Base-by-base conservation (phyloP, 2,888 invertebrate species). In the Lithophane semibrunnea region DNA sequence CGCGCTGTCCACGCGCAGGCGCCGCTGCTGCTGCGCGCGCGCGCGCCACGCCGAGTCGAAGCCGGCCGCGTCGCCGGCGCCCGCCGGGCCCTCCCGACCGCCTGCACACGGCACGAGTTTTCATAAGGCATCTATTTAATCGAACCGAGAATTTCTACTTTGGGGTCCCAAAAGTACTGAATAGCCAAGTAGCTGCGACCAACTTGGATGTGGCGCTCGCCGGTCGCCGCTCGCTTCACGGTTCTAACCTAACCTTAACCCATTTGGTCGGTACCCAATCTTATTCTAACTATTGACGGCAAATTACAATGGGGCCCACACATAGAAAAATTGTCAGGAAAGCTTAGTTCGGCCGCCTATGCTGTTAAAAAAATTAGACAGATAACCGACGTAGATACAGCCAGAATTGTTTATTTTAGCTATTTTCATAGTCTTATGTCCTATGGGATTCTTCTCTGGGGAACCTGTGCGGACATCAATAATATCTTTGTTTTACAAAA, bases 1-100 rank as follows among this genome's bases (percentile, higher is more conserved):
- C 84, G 95, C 88, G 87, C 92, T 92, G 86, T 96, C 95, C 29
- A 96, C 96, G 75, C 95, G 94, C 91, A 96, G 91, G 58, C 92
- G 92, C 3, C 94, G 86, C 79, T 85, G 83, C 72, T 77, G 82
- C 44, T 81, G 78, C 18, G 88, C 84, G 29, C 91, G 85, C 91
- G 89, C 89, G 68, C 89, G 91, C 94, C 94, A 95, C 90, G 89
- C 92, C 84, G 87, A 92, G 90, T 94, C 94, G 92, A 95, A 95
- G 21, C 94, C 94, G 12, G 88, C 94, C 80, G 90, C 92, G 75
- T 90, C 91, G 12, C 90, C 92, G 16, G 42, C 42, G 3, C 37
- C 64, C 13, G 52, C 65, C 1, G 42, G 3, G 1, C 12, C 73
- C 44, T 73, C 73, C 9, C 13, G 56, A 0, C 74, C 73, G 5